phyloP scores from a whole-genome alignment of 2,113 vertebrate species.

The Rousettus leschenaultii region DNA sequence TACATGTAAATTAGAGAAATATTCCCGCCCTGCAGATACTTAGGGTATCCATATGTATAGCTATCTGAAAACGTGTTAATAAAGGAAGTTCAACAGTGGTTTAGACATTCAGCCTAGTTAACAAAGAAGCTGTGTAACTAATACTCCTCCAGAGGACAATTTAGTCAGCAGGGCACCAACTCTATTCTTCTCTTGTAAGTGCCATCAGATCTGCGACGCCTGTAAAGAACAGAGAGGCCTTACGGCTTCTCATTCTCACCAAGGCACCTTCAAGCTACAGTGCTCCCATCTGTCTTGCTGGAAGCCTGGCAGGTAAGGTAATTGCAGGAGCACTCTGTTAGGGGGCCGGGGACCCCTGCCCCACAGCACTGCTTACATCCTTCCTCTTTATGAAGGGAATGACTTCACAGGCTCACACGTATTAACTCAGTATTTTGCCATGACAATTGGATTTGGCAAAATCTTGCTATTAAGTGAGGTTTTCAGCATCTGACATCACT shows the following conservation, averaged over 20 bases:
- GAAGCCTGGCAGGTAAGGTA: slow-evolving; percentile 75
- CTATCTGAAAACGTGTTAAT: slow-evolving; percentile 78
- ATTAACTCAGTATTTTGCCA: neutral
- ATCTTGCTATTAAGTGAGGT: neutral
- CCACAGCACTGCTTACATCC: slow-evolving; percentile 66
- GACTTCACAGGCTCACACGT: neutral
- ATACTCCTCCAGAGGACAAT: slow-evolving; percentile 85
- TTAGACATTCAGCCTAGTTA: slow-evolving; percentile 82
- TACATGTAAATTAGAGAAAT: slow-evolving; percentile 72
- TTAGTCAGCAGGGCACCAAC: slow-evolving; percentile 84
- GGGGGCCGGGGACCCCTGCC: slow-evolving; percentile 60
- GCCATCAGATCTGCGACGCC: slow-evolving; percentile 80
- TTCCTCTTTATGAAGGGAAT: slow-evolving; percentile 40
- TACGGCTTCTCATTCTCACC: slow-evolving; percentile 75
- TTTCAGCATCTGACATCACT: neutral
- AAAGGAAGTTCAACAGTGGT: slow-evolving; percentile 79
- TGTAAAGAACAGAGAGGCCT: slow-evolving; percentile 78
- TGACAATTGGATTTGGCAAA: slow-evolving; percentile 1
- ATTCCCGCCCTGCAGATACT: slow-evolving; percentile 59
- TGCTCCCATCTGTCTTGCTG: slow-evolving; percentile 78
- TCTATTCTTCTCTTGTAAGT: slow-evolving; percentile 82
- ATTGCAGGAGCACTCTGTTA: slow-evolving; percentile 72
- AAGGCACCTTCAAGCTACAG: slow-evolving; percentile 82
- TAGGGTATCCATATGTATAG: slow-evolving; percentile 64
- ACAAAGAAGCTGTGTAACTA: slow-evolving; percentile 85